Base-by-base conservation (phyloP, 2,888 invertebrate species). In the Cephus runcator region DNA sequence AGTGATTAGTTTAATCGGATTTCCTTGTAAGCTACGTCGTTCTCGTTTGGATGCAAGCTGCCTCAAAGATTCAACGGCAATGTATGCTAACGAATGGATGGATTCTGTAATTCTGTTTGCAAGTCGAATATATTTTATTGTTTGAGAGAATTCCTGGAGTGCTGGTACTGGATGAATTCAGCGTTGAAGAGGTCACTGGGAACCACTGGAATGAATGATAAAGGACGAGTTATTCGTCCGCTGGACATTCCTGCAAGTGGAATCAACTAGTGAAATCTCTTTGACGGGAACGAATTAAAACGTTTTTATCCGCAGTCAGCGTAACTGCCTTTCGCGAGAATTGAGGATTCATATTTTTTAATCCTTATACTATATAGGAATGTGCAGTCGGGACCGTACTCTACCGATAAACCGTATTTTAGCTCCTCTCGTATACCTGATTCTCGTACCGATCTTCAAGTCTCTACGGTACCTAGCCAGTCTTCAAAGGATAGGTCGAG, bases 1-100 rank as follows among this genome's bases (percentile, higher is more conserved):
- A 71, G 71, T 77, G 75, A 77, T 77, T 77, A 75, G 77, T 40
- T 34, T 77, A 69, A 77, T 77, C 77, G 75, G 77, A 77, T 77
- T 77, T 74, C 69, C 74, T 69, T 68, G 77, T 31, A 56, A 73
- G 68, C 40, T 77, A 73, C 71, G 71, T 71, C 71, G 31, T 6
- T 15, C 33, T 73, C 36, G 68, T 69, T 69, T 34, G n/a, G 77
- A 6, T 69, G 77, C 69, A 77, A 74, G 69, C 75, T 75, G 77
- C 31, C 30, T 34, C 35, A 76, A 76, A n/a, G 34, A 35, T 35
- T 34, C 31, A 31, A 71, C 23, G 69, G 71, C 56, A 71, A 71
- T n/a, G 77, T 69, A 77, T 69, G 40, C 75, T 71, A 30, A 77
- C 71, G 36, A 56, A 73, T 73, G 74, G 69, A 77, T 69, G 77